Evolutionary conservation across 1,140 invertebrate species (phyloP).

Genomic region (Tribolium madens): DNA sequence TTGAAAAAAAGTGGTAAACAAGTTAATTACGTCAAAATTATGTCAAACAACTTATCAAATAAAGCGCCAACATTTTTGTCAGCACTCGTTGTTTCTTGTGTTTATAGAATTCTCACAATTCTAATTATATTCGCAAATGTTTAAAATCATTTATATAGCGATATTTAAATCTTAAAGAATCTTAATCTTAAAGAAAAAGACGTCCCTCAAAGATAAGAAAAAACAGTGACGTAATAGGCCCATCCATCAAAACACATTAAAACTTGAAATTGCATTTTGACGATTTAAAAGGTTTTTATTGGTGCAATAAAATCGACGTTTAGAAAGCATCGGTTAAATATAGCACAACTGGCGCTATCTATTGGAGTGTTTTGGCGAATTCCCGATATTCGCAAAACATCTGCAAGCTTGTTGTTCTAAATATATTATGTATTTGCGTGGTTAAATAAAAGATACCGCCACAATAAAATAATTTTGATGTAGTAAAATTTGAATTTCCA

Average conservation of each 20-base stretch:
- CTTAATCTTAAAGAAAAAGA: too few species aligned
- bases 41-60: too few species aligned
- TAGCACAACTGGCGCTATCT: slow-evolving; percentile 1
- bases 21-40: background rate
- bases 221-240: background rate
- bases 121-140: background rate
- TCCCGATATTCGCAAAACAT: background rate
- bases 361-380: background rate
- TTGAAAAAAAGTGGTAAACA: background rate
- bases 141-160: background rate
- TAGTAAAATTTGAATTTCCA: background rate
- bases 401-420: background rate
- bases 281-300: background rate
- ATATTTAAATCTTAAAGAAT: too few species aligned
- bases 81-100: background rate
- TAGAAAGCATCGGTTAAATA: background rate
- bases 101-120: background rate
- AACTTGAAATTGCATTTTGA: background rate
- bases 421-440: background rate
- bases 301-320: background rate
- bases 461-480: background rate
- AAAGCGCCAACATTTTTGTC: background rate
- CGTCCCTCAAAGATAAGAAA: too few species aligned
- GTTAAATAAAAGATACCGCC: background rate
- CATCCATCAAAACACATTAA: background rate